phyloP scores from a whole-genome alignment of 2,888 invertebrate species.

The Callimorpha dominula region DNA sequence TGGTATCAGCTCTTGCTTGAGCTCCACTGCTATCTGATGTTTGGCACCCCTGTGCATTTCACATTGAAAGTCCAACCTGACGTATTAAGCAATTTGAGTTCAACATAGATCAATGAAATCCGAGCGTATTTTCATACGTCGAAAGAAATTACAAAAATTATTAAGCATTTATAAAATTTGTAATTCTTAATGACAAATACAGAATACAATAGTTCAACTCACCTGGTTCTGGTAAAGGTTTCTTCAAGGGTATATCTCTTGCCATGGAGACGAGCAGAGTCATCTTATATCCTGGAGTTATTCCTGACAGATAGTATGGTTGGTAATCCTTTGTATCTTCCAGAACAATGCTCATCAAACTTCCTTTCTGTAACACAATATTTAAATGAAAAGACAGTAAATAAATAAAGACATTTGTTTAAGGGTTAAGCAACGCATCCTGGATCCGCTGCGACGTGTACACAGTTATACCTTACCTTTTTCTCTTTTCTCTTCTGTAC shows the following conservation, averaged over 20 bases:
- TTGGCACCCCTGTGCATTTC: too few species aligned
- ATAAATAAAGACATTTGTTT: too few species aligned
- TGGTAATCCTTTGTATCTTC: constrained; percentile 64
- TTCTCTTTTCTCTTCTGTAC: too few species aligned
- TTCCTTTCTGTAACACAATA: constrained; percentile 22
- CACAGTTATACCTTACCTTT: not conserved
- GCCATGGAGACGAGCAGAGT: constrained; percentile 66
- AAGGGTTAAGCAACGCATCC: too few species aligned
- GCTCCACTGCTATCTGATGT: not conserved
- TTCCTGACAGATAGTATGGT: constrained; percentile 71
- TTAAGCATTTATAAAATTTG: too few species aligned
- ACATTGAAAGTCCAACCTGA: too few species aligned
- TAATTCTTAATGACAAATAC: not conserved
- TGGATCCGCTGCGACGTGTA: not conserved
- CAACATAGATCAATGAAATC: too few species aligned
- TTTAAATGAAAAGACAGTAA: not conserved
- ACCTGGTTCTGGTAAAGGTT: constrained; percentile 80
- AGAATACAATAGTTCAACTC: not conserved
- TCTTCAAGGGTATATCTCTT: constrained; percentile 76
- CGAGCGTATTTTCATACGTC: too few species aligned
- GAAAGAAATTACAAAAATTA: too few species aligned
- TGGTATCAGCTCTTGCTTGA: not conserved
- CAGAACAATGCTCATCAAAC: constrained; percentile 57
- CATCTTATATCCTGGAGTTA: constrained; percentile 75
- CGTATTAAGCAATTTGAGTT: too few species aligned